A percentile compares a stretch with the other conserved stretches of the same genome.
phyloP scores from a whole-genome alignment of 2,888 invertebrate genomes.

The Micoletzkya japonica region DNA sequence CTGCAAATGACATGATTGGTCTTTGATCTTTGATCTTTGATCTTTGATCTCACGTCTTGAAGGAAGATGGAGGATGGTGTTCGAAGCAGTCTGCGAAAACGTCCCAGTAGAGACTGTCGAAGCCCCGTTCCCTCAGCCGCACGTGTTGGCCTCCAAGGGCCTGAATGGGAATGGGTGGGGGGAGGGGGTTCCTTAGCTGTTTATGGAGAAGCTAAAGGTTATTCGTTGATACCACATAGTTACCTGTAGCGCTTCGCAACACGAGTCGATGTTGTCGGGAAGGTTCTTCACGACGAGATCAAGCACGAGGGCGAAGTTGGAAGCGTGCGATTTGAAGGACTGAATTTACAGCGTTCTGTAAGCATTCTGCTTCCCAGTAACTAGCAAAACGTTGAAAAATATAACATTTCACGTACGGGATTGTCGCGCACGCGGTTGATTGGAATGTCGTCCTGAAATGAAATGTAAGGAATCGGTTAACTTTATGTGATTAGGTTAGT shows the following conservation, averaged over 20 bases:
- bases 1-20: constrained; percentile 20
- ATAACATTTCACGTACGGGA: constrained; percentile 28
- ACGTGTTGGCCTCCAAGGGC: constrained; percentile 46
- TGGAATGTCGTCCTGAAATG: constrained; percentile 38
- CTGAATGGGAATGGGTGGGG: constrained; percentile 29
- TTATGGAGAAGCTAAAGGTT: too few species aligned
- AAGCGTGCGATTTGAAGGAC: constrained; percentile 47
- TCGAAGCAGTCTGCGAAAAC: constrained; percentile 51
- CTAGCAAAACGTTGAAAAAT: background rate
- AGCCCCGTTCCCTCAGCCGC: constrained; percentile 35
- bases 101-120: constrained; percentile 51
- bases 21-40: too few species aligned
- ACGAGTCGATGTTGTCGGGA: constrained; percentile 47
- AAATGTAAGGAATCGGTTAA: too few species aligned
- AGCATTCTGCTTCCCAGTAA: background rate
- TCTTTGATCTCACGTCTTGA: constrained; percentile 33
- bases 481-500: too few species aligned
- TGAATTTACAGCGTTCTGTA: background rate
- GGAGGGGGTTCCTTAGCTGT: background rate
- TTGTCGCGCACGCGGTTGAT: constrained; percentile 41
- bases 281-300: constrained; percentile 46
- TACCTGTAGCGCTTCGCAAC: constrained; percentile 47
- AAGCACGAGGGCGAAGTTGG: constrained; percentile 46
- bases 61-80: constrained; percentile 44
- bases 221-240: background rate